Conservation (phyloP, 2,888 invertebrate species). For the Drosophila mimica region DNA sequence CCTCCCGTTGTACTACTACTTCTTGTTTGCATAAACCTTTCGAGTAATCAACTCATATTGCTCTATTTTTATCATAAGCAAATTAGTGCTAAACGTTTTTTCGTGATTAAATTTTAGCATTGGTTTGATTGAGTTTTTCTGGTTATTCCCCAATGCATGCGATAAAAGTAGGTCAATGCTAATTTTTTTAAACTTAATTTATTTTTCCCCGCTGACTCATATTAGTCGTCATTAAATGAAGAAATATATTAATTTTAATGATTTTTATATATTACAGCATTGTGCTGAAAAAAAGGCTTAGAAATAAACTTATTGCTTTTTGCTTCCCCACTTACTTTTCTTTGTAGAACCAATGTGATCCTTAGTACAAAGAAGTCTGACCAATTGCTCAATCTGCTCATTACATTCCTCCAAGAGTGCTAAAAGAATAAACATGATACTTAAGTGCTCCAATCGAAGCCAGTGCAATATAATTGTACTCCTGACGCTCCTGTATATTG, state of each 20-base stretch:
- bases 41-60: background rate
- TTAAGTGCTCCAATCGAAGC: slow-evolving; percentile 13
- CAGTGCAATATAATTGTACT: slow-evolving; percentile 36
- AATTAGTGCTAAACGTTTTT: background rate
- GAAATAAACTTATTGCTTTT: background rate
- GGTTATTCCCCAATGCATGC: too few species aligned
- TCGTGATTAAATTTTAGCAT: too few species aligned
- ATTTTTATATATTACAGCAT: background rate
- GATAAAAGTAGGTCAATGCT: too few species aligned
- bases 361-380: slow-evolving; percentile 7
- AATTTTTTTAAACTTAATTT: background rate
- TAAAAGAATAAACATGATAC: slow-evolving; percentile 39
- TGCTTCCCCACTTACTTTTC: background rate
- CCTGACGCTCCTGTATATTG: slow-evolving; percentile 42
- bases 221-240: background rate
- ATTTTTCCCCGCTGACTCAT: background rate
- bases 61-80: background rate
- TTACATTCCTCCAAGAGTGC: background rate
- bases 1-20: background rate
- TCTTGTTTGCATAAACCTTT: background rate
- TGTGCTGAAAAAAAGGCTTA: background rate
- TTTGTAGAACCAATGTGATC: slow-evolving; percentile 21
- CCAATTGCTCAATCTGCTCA: background rate
- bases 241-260: background rate
- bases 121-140: too few species aligned